These are phyloP conservation scores for Eublepharis macularius DNA, from an alignment of 2,113 vertebrate species.

Conservation along the genomic window DNA sequence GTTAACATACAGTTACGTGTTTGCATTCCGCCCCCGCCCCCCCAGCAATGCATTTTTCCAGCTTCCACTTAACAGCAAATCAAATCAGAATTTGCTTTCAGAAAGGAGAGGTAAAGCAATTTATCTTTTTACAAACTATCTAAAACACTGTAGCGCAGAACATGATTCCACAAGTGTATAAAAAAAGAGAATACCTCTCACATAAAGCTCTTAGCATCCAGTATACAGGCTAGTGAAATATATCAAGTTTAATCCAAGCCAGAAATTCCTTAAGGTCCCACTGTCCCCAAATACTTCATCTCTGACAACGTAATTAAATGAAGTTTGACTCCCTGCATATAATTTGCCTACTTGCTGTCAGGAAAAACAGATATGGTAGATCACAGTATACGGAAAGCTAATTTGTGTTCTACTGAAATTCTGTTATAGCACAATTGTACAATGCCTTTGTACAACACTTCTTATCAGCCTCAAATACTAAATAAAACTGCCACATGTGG, in stretches of 20 bases:
- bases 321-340: neutral
- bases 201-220: neutral
- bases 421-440: conserved; percentile 26
- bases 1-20: neutral
- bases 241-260: neutral
- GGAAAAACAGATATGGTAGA: neutral
- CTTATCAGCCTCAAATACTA: conserved; percentile 2
- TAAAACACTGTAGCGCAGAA: neutral
- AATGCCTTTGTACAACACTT: conserved; percentile 5
- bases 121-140: conserved; percentile 34
- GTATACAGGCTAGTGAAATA: neutral
- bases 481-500: conserved; percentile 11
- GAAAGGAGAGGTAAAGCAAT: conserved; percentile 34
- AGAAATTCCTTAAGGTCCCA: neutral
- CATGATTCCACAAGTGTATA: neutral
- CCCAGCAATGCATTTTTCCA: conserved; percentile 52
- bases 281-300: neutral
- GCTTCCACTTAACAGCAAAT: conserved; percentile 8
- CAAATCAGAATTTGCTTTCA: conserved; percentile 33
- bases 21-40: neutral
- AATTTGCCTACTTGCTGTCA: conserved; percentile 17
- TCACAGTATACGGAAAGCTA: conserved; percentile 40
- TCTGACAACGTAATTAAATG: neutral
- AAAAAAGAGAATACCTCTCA: neutral
- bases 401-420: conserved; percentile 34